Conservation (phyloP, 2,888 invertebrate genomes). For the Dendrolimus pini region DNA sequence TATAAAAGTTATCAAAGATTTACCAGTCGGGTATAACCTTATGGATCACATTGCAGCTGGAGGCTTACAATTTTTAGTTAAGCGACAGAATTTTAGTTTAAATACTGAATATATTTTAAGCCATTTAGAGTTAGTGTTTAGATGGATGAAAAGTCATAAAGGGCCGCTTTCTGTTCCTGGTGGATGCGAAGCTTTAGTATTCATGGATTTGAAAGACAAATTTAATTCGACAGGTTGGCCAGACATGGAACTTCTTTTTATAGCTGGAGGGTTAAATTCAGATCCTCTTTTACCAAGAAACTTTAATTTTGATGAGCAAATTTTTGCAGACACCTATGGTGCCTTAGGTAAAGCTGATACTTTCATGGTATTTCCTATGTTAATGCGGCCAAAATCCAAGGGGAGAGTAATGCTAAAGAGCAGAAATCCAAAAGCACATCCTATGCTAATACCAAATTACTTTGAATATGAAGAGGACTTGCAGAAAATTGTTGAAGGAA, state of each 20-base stretch:
- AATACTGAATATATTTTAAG: constrained; percentile 51
- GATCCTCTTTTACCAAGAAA: constrained; percentile 62
- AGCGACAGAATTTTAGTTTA: constrained; percentile 43
- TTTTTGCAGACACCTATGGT: constrained; percentile 54
- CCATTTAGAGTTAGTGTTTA: constrained; percentile 58
- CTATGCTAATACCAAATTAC: constrained; percentile 88
- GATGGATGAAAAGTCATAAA: constrained; percentile 70
- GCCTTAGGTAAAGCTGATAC: constrained; percentile 51
- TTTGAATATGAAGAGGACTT: constrained; percentile 80
- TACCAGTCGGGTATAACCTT: constrained; percentile 81
- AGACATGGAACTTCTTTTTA: constrained; percentile 80
- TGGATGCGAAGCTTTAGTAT: constrained; percentile 81
- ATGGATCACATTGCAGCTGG: constrained; percentile 83
- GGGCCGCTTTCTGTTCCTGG: constrained; percentile 80
- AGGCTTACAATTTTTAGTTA: constrained; percentile 76
- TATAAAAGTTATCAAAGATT: constrained; percentile 73
- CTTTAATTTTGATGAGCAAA: constrained; percentile 71
- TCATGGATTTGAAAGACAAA: constrained; percentile 77
- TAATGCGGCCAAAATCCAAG: constrained; percentile 83
- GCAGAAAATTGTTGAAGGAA: constrained; percentile 79
- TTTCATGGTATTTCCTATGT: constrained; percentile 80
- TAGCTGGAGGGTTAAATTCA: constrained; percentile 71
- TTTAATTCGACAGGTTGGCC: constrained; percentile 75
- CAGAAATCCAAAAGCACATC: constrained; percentile 82
- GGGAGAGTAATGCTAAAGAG: constrained; percentile 82